Evolutionary conservation across 2,888 invertebrate genomes (phyloP), one percentile per base, ranked within the genome.

Genomic region (Cordilura impudica): DNA sequence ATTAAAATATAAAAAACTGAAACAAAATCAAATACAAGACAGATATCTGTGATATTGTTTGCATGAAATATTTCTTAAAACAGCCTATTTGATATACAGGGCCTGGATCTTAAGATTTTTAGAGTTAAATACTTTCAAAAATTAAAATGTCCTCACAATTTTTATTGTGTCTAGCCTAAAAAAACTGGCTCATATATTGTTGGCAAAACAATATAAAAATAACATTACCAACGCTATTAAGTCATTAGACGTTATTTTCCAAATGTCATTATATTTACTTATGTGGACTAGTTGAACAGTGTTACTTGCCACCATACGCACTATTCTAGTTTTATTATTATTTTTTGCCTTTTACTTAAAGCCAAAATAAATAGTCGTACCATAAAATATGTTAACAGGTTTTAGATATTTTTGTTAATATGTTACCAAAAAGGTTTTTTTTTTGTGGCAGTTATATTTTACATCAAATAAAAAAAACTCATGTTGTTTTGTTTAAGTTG

Each of bases 231-330:
- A n/a, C n/a, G n/a, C n/a, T n/a, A n/a, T n/a, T n/a, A n/a, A 60
- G 61, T 47, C 61, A 47, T 31, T 61, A 61, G 31, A 47, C 45
- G 23, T 45, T 45, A 1, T 26, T 10, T 58, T 39, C 10, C 18
- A 74, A 74, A 78, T 78, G 78, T 78, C 78, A 78, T n/a, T n/a
- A n/a, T n/a, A n/a, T n/a, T n/a, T n/a, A 74, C 49, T 67, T 78
- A 54, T 54, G 53, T 31, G 23, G 26, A 19, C 26, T 14, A 35
- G 53, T 23, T 19, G 12, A 5, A 35, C 19, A 31, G 45, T 35
- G 47, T 31, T 16, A 0, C 26, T 26, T 53, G 19, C 18, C 71
- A 23, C 18, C 71, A 35, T 71, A 79, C 79, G 79, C 79, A 79
- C 66, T 63, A 71, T 54, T 66, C 70, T 54, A n/a, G 16, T 16